phyloP scores from a whole-genome alignment of 1,140 invertebrate species.

The Hycleus phaleratus region DNA sequence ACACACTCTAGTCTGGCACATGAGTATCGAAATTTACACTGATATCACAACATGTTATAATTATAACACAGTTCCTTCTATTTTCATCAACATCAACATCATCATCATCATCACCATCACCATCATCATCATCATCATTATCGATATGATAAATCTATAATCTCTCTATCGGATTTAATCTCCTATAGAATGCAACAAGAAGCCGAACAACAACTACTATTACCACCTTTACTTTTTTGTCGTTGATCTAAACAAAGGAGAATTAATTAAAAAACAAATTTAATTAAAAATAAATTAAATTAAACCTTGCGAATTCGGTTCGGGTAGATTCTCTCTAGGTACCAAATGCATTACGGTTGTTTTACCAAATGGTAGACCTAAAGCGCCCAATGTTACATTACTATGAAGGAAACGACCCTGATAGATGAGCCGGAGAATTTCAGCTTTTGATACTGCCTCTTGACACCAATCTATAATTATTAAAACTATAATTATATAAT shows the following conservation, averaged over 20 bases:
- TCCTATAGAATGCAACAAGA: constrained; percentile 80
- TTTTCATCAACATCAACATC: background rate
- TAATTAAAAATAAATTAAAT: background rate
- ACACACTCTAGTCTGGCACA: constrained; percentile 34
- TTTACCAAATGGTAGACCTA: constrained; percentile 91
- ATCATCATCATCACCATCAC: background rate
- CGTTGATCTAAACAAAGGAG: constrained; percentile 72
- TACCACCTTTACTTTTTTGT: constrained; percentile 89
- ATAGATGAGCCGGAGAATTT: constrained; percentile 97
- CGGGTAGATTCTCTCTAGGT: constrained; percentile 95
- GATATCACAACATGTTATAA: constrained; percentile 35
- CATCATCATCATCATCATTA: background rate
- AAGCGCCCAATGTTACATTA: constrained; percentile 95
- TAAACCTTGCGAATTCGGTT: constrained; percentile 95
- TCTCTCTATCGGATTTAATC: constrained; percentile 40
- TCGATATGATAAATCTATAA: background rate
- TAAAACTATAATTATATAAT: constrained; percentile 34
- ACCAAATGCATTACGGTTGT: constrained; percentile 99
- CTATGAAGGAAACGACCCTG: constrained; percentile 98
- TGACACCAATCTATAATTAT: constrained; percentile 79
- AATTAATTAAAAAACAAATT: constrained; percentile 28
- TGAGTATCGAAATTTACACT: constrained; percentile 35
- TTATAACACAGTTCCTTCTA: background rate
- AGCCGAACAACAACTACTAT: constrained; percentile 84
- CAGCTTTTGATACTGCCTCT: constrained; percentile 89